Conservation (phyloP, 1,140 invertebrate genomes). For the Drosophila aff. region DNA sequence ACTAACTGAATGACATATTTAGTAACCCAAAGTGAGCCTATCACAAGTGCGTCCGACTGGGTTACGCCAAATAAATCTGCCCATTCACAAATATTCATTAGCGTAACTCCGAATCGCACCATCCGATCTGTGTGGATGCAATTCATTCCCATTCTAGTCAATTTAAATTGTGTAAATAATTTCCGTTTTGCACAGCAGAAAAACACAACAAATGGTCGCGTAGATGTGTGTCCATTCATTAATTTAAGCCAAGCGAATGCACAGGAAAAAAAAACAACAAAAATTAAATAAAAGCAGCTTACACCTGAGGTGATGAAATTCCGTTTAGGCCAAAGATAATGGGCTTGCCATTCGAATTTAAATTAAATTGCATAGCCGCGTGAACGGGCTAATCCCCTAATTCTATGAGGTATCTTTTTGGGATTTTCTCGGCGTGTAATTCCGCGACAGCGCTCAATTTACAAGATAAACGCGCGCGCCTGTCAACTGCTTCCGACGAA, state of each 20-base stretch:
- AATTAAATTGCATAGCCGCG: constrained; percentile 5
- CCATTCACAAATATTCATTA: constrained; percentile 48
- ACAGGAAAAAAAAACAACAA: constrained; percentile 19
- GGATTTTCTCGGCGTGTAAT: constrained; percentile 54
- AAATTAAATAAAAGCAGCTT: not conserved
- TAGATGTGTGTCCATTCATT: constrained; percentile 41
- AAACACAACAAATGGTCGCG: constrained; percentile 11
- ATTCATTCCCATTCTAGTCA: constrained; percentile 57
- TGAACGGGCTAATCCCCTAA: constrained; percentile 5
- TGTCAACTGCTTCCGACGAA: constrained; percentile 78
- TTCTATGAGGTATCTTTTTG: not conserved
- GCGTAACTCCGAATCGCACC: constrained; percentile 29
- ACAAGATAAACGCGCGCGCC: constrained; percentile 78
- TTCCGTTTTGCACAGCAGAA: constrained; percentile 66
- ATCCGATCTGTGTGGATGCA: constrained; percentile 31
- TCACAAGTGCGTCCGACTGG: constrained; percentile 11
- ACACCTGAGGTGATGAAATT: constrained; percentile 8
- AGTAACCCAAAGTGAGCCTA: not conserved
- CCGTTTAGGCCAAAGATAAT: constrained; percentile 17
- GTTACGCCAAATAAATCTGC: constrained; percentile 34
- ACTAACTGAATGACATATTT: not conserved
- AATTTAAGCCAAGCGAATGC: constrained; percentile 36
- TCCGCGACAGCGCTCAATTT: constrained; percentile 58
- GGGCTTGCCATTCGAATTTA: constrained; percentile 10
- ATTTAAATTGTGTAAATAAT: constrained; percentile 79